Conservation (phyloP, 2,888 invertebrate genomes). For the Epinotia nisella region DNA sequence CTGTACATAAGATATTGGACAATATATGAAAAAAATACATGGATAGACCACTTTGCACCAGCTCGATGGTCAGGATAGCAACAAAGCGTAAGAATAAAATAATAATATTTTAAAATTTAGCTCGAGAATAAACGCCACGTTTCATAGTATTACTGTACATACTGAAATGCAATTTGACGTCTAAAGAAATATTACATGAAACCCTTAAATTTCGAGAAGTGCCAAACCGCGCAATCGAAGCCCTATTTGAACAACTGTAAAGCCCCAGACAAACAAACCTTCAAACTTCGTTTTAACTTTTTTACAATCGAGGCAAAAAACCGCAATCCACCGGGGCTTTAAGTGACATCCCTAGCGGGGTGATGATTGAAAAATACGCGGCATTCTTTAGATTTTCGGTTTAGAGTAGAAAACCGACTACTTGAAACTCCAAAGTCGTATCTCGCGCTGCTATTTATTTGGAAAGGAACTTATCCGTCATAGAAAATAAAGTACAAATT, state of each 20-base stretch:
- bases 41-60: too few relatives aligned
- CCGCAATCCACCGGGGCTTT: slow-evolving; percentile 37
- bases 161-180: too few relatives aligned
- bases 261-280: slow-evolving; percentile 26
- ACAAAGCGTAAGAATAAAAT: too few relatives aligned
- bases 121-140: too few relatives aligned
- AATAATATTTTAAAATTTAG: too few relatives aligned
- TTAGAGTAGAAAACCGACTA: slow-evolving; percentile 34
- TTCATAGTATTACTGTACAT: too few relatives aligned
- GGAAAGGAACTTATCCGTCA: background rate
- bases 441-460: background rate
- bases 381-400: slow-evolving; percentile 51
- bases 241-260: slow-evolving; percentile 13
- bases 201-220: background rate
- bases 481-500: slow-evolving; percentile 9
- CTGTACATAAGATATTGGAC: too few relatives aligned
- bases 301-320: slow-evolving; percentile 29
- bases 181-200: too few relatives aligned
- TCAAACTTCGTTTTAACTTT: slow-evolving; percentile 22
- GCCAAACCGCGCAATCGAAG: slow-evolving; percentile 21
- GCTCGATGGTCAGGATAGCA: too few relatives aligned
- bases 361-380: slow-evolving; percentile 57
- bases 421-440: background rate
- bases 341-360: slow-evolving; percentile 43
- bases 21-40: too few relatives aligned